phyloP scores from a whole-genome alignment of 1,140 invertebrate species.

The Melitaea cinxia region DNA sequence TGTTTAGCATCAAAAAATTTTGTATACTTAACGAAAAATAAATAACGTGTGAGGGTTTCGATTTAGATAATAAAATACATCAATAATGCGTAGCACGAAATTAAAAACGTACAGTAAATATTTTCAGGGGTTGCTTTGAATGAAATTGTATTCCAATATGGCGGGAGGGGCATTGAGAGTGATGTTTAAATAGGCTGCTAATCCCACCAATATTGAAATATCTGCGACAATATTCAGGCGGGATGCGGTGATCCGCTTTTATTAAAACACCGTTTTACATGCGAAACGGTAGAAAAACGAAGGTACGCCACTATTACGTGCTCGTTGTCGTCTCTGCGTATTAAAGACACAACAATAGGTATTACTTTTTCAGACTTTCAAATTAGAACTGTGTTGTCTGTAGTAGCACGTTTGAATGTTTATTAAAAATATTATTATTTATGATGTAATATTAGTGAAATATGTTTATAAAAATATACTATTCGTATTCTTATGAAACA shows the following conservation, averaged over 20 bases:
- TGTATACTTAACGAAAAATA: conserved; percentile 13
- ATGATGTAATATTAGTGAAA: background rate
- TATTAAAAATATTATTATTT: conserved; percentile 8
- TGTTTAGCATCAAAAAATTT: background rate
- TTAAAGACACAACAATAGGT: conserved; percentile 35
- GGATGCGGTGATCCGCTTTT: conserved; percentile 74
- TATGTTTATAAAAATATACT: background rate
- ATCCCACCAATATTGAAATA: conserved; percentile 80
- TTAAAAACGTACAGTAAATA: conserved; percentile 76
- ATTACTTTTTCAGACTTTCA: conserved; percentile 28
- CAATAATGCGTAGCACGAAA: conserved; percentile 49
- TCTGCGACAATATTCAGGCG: conserved; percentile 73
- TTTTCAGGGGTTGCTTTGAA: conserved; percentile 65
- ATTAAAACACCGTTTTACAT: conserved; percentile 75
- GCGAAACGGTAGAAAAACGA: conserved; percentile 56
- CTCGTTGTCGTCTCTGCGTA: conserved; percentile 33
- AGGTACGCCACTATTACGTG: conserved; percentile 37
- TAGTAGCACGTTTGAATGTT: conserved; percentile 3
- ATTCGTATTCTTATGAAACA: background rate
- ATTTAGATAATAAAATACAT: conserved; percentile 28
- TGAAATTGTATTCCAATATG: conserved; percentile 76
- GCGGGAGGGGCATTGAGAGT: conserved; percentile 63
- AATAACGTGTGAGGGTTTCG: conserved; percentile 20
- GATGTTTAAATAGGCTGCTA: conserved; percentile 78
- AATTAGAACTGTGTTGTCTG: conserved; percentile 19